Evolutionary conservation across 2,113 vertebrate genomes (phyloP).

Genomic region (Mus musculus): DNA sequence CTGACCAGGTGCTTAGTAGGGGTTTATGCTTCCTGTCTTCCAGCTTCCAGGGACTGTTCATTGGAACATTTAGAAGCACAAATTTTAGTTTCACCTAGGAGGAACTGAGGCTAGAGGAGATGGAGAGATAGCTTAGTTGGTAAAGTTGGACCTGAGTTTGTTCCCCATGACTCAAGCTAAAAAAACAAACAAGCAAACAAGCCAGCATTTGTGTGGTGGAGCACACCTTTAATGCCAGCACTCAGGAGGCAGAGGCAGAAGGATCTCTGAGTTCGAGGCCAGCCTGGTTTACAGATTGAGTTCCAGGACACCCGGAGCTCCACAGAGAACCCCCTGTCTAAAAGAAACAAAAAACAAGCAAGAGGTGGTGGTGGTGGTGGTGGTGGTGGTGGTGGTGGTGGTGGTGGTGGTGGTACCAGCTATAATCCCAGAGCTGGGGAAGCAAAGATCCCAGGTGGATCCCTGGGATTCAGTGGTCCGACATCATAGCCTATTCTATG

Average conservation of each 20-base stretch:
- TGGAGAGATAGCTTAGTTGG: not conserved
- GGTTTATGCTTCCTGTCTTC: conserved; percentile 40
- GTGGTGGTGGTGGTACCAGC: not conserved
- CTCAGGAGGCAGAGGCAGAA: too few species aligned
- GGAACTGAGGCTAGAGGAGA: not conserved
- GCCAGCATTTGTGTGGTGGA: too few species aligned
- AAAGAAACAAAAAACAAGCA: not conserved
- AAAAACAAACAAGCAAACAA: not conserved
- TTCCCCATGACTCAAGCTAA: not conserved
- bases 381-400: not conserved
- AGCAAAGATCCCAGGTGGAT: not conserved
- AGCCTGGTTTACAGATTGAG: not conserved
- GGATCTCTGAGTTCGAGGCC: not conserved
- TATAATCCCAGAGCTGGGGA: not conserved
- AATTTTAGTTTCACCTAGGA: conserved; percentile 50
- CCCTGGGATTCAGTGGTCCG: not conserved
- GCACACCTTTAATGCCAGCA: too few species aligned
- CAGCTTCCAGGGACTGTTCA: not conserved
- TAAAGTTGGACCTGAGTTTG: not conserved
- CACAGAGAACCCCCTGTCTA: not conserved
- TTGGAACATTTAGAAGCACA: conserved; percentile 15
- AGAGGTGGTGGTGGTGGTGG: not conserved
- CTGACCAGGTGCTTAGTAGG: not conserved
- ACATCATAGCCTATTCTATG: not conserved
- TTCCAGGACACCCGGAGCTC: not conserved